A percentile compares a stretch with the other conserved stretches of the same genome.
Conservation (phyloP, 2,113 vertebrate species). For the Strix uralensis region DNA sequence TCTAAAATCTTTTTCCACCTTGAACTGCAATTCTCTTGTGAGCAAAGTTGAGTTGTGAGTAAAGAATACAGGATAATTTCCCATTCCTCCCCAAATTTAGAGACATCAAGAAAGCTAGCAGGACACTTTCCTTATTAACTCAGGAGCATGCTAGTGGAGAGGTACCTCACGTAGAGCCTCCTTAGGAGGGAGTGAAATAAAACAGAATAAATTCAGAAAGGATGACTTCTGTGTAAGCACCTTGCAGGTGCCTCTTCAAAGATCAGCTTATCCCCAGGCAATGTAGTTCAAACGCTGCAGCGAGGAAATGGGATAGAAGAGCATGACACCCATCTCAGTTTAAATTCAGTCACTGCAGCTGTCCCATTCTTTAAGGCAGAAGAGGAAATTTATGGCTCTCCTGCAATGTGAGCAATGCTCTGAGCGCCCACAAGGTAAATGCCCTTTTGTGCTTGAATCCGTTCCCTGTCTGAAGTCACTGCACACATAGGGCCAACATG, state of each 20-base stretch:
- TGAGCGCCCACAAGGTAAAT: not conserved
- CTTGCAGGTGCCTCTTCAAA: conserved; percentile 38
- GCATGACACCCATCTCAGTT: not conserved
- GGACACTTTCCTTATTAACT: not conserved
- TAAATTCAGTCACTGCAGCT: not conserved
- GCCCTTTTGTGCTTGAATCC: not conserved
- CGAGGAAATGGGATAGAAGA: not conserved
- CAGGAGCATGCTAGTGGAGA: not conserved
- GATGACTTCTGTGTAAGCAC: not conserved
- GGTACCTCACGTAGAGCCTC: not conserved
- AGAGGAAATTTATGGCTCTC: not conserved
- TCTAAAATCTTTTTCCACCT: not conserved
- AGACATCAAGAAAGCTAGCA: not conserved
- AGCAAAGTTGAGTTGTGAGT: not conserved
- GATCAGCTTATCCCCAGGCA: not conserved
- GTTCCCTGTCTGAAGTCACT: not conserved
- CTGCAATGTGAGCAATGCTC: not conserved
- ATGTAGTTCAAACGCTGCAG: not conserved
- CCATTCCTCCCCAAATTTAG: not conserved
- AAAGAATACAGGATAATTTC: not conserved
- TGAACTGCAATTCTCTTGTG: not conserved
- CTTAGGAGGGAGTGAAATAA: not conserved
- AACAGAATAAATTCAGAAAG: not conserved
- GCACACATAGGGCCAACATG: not conserved
- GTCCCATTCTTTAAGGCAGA: not conserved